Evolutionary conservation across 2,113 vertebrate species (phyloP).

Genomic region (Brienomyrus longianalis): DNA sequence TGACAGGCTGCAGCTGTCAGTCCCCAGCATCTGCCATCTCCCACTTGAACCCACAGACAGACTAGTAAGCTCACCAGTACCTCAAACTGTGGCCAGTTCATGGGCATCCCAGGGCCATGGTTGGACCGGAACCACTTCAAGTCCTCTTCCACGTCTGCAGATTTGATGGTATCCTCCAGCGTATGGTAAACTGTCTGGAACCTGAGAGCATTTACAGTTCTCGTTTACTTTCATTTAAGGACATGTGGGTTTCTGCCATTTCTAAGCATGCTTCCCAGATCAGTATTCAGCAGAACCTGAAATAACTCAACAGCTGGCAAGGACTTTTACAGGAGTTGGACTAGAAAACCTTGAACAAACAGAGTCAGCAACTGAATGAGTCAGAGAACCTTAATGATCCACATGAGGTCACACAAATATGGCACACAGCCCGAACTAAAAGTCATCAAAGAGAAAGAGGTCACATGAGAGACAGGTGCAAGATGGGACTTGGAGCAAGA

Average conservation of each 20-base stretch:
- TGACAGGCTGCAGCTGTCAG: neutral
- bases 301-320: neutral
- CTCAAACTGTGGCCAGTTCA: constrained; percentile 99
- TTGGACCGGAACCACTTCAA: constrained; percentile 85
- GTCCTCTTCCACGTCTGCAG: constrained; percentile 80
- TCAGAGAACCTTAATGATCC: neutral
- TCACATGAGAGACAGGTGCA: neutral
- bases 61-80: constrained; percentile 47
- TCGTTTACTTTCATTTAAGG: neutral
- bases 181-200: constrained; percentile 81
- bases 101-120: constrained; percentile 90
- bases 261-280: neutral
- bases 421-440: neutral
- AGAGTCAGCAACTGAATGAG: neutral
- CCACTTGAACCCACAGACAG: neutral
- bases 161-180: constrained; percentile 78
- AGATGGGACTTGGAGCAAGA: neutral
- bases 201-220: constrained; percentile 48
- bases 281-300: neutral
- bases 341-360: neutral
- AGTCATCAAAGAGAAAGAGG: neutral
- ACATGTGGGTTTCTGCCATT: neutral
- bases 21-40: neutral
- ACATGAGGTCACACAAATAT: neutral
- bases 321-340: neutral